Evolutionary conservation across 2,888 invertebrate genomes (phyloP), one percentile per base, ranked within the genome.

Genomic region (Callimorpha dominula): DNA sequence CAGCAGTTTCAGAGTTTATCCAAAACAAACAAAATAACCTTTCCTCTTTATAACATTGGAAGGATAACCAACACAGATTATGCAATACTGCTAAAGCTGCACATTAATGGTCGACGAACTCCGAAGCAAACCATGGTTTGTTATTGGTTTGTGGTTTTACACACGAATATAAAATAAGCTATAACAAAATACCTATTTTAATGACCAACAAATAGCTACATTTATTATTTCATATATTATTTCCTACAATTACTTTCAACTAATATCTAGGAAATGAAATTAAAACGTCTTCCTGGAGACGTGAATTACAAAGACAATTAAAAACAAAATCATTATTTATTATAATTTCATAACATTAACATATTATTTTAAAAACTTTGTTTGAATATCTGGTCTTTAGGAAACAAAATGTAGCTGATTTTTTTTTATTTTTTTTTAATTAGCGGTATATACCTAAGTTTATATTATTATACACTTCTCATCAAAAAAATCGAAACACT

Each of bases 251-350:
- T 31, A 60, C 60, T 60, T 60, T 60, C 60, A 60, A 60, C 6
- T 31, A 60, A 60, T 31, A 60, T 31, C 14, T 60, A 60, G 60
- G 60, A 60, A 60, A 60, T 60, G 31, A 60, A 31, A 31, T 60
- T 60, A 12, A 60, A 60, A 60, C 60, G 60, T 60, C 60, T 60
- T 60, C 60, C 60, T 31, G 60, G 60, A 60, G 20, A 60, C 60
- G 14, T 31, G 31, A 60, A 60, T 60, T 31, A 60, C 60, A 60
- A 60, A 60, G 60, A 60, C 31, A 60, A 60, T 60, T 60, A 14
- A 60, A 60, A 31, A 31, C 60, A 0, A 12, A 60, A 60, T 31
- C 14, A 60, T 60, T 60, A 60, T 60, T 60, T 60, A 60, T 12
- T 60, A 60, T 12, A 11, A 12, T 57, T 57, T 57, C 20, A 20